These are phyloP conservation scores for Brachionus asplanchnoidis DNA, from an alignment of 1,140 invertebrate species.

Conservation along the genomic window DNA sequence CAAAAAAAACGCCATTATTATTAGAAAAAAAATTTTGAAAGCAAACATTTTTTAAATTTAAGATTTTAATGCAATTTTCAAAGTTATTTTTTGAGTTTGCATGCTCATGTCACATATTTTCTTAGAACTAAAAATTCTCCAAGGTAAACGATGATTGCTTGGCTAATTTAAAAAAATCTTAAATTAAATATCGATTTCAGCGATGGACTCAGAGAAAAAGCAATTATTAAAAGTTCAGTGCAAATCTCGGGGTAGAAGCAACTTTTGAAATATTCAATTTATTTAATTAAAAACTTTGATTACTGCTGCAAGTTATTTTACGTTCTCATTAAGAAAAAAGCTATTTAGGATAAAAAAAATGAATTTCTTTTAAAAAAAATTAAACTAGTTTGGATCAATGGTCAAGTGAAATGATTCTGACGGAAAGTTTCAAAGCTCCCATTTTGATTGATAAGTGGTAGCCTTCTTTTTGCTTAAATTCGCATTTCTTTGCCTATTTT, in stretches of 20 bases:
- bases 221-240: neutral
- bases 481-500: slow-evolving; percentile 8
- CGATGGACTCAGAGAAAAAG: neutral
- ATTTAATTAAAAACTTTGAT: neutral
- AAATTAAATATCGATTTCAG: neutral
- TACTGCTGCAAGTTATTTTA: neutral
- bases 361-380: neutral
- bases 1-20: no score
- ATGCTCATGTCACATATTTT: neutral
- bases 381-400: neutral
- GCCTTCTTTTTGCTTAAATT: neutral
- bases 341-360: neutral
- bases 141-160: neutral
- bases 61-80: no score
- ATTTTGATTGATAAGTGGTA: neutral
- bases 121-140: neutral
- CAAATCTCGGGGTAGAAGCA: neutral
- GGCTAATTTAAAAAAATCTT: neutral
- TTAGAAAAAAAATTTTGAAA: no score
- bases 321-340: neutral
- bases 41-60: no score
- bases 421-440: neutral
- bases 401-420: neutral
- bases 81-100: no score
- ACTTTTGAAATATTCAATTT: neutral